Conservation (phyloP, 2,888 invertebrate species). For the Patella depressa region DNA sequence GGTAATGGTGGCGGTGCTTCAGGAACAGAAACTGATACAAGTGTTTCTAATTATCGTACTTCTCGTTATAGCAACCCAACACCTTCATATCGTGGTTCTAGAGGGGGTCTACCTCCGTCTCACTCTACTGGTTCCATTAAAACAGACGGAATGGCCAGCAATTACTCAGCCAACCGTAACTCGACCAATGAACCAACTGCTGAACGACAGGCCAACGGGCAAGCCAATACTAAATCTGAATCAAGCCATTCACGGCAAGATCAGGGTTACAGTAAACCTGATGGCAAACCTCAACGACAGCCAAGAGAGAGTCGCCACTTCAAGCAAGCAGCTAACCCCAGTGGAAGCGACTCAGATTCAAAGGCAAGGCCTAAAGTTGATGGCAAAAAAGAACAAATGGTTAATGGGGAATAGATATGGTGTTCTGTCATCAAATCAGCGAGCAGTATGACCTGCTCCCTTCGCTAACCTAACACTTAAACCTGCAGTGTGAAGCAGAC, state of each 20-base stretch:
- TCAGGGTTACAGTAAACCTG: constrained; percentile 18
- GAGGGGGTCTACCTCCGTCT: constrained; percentile 30
- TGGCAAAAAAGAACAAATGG: constrained; percentile 51
- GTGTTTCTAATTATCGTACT: constrained; percentile 57
- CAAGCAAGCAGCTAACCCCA: constrained; percentile 39
- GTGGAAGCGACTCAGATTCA: constrained; percentile 58
- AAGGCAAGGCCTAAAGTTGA: constrained; percentile 41
- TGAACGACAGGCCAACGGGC: constrained; percentile 1
- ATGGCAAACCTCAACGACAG: constrained; percentile 34
- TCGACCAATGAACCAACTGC: constrained; percentile 5
- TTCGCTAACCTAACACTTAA: too few species aligned
- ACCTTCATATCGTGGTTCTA: constrained; percentile 22
- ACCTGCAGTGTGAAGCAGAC: background rate
- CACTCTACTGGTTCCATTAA: constrained; percentile 22
- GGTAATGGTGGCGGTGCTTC: constrained; percentile 60
- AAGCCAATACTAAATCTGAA: constrained; percentile 22
- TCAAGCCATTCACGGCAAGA: constrained; percentile 1
- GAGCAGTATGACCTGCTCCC: too few species aligned
- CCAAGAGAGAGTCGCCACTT: constrained; percentile 31
- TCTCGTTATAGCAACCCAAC: constrained; percentile 21
- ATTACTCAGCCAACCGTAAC: constrained; percentile 8
- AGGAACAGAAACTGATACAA: constrained; percentile 64
- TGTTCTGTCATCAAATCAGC: too few species aligned
- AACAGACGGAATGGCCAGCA: constrained; percentile 16
- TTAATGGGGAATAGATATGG: constrained; percentile 56